Evolutionary conservation across 2,113 vertebrate genomes (phyloP), one percentile per base, ranked within the genome.

Genomic region (Prunella himalayana): DNA sequence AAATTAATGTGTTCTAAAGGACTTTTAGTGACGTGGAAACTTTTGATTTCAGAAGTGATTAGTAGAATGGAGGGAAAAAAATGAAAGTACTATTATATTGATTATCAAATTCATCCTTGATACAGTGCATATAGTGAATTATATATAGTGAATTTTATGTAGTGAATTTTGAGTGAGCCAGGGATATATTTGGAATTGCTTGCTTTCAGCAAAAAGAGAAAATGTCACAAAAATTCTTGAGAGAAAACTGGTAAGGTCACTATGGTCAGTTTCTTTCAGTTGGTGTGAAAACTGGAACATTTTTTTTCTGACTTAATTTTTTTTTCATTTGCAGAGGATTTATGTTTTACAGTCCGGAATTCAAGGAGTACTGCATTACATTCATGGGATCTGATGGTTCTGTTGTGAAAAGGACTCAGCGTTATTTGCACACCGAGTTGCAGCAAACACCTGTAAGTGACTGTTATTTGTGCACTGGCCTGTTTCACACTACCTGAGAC

Each of bases 401-500:
- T 10, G 99, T 99, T 76, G 99, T 99, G 82, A 99, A 97, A 97
- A 98, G 99, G 73, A 98, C 98, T 64, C 99, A 99, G 92, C 98
- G 98, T 61, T 99, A 98, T 79, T 97, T 99, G 79, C 70, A 97
- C 45, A 98, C 99, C 23, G 97, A 98, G 66, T 82, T 98, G 45
- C 53, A 99, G 47, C 98, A 98, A 61, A 97, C 98, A 39, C 99
- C 99, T 30, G 99, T 99, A 94, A 97, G 98, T 98, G 86, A 37
- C 50, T 70, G 47, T 42, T 72, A 14, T 0, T 39, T 42, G 42
- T 71, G 51, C 20, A 10, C 2, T 13, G 37, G 30, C 20, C 25
- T 54, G 14, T 82, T 57, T 68, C 6, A 1, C 60, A 8, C 53
- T 68, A 2, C 25, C 15, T 59, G 24, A 33, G 53, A 17, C 12